A percentile compares a stretch with the other conserved stretches of the same genome.
Evolutionary conservation across 2,888 invertebrate species (phyloP).

Genomic region (Microplitis manilae): DNA sequence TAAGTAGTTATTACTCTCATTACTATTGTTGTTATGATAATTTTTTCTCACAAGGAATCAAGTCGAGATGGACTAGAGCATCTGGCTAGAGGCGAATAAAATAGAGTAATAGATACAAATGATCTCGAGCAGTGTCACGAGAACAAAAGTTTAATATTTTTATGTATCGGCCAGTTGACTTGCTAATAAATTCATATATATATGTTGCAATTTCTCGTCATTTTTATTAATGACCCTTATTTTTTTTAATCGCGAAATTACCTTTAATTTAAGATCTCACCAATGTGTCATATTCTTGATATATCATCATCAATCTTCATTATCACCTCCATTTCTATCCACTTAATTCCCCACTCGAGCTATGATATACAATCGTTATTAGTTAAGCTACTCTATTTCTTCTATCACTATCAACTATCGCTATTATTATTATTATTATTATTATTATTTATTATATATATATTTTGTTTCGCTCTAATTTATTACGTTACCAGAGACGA

Average conservation of each 20-base stretch:
- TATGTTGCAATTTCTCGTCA: not conserved
- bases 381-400: slow-evolving; percentile 33
- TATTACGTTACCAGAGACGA: not conserved
- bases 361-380: slow-evolving; percentile 33
- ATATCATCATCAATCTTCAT: slow-evolving; percentile 60
- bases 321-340: slow-evolving; percentile 58
- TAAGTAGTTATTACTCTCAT: slow-evolving; percentile 6
- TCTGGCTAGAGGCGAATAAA: slow-evolving; percentile 15
- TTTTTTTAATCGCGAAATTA: slow-evolving; percentile 1
- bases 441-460: not conserved
- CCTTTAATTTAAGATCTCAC: slow-evolving; percentile 22
- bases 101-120: slow-evolving; percentile 36
- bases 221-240: slow-evolving; percentile 3
- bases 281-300: slow-evolving; percentile 40
- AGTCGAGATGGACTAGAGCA: not conserved
- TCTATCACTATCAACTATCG: slow-evolving; percentile 2
- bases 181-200: slow-evolving; percentile 5
- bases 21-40: too few species aligned
- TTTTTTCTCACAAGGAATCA: too few species aligned
- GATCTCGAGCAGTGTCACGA: slow-evolving; percentile 21
- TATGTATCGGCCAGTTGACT: slow-evolving; percentile 19
- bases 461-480: not conserved
- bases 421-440: not conserved
- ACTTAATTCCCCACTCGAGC: slow-evolving; percentile 42
- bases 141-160: not conserved